Evolutionary conservation across 2,113 vertebrate species (phyloP), one percentile per base, ranked within the genome.

Genomic region (Grammomys dolichurus): DNA sequence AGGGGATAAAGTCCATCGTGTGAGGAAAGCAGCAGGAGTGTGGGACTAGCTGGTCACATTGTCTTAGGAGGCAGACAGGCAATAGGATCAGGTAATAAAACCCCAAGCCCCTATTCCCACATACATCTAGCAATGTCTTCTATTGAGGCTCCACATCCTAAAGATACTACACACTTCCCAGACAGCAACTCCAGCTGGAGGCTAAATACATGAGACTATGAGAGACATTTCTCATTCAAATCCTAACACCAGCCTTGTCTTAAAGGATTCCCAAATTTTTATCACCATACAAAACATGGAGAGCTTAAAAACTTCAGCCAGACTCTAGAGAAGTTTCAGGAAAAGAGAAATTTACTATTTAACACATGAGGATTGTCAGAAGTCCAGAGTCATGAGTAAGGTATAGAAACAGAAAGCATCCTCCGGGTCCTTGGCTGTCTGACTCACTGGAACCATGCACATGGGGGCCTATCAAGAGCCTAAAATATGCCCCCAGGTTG

Each of bases 201-300:
- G 63, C n/a, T 56, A 84, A 43, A 63, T 40, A 43, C n/a, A 40
- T 43, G 81, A 85, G n/a, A 46, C 60, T 46, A 17, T 11, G 6
- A 9, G n/a, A 2, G 3, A 46, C 82, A 65, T 65, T 19, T 46
- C 60, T 33, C 40, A 85, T 33, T 85, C 60, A 46, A 65, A 65
- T 43, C 9, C 31, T 20, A 85, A 36, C 40, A 6, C 24, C 7
- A 10, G 31, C 46, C 63, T 91, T 77, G 56, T n/a, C 70, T 92
- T 82, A 70, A 87, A 80, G 87, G 31, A 89, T 11, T 7, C 46
- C n/a, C 26, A 93, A 65, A 90, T 93, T 33, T 90, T 95, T 92
- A 85, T 54, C 84, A 75, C 48, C 26, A 54, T 54, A 76, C 85
- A 90, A 92, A 95, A 51, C 43, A 51, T 1, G 2, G 20, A 60